Evolutionary conservation across 2,113 vertebrate species (phyloP).

Genomic region (Peromyscus californicus): DNA sequence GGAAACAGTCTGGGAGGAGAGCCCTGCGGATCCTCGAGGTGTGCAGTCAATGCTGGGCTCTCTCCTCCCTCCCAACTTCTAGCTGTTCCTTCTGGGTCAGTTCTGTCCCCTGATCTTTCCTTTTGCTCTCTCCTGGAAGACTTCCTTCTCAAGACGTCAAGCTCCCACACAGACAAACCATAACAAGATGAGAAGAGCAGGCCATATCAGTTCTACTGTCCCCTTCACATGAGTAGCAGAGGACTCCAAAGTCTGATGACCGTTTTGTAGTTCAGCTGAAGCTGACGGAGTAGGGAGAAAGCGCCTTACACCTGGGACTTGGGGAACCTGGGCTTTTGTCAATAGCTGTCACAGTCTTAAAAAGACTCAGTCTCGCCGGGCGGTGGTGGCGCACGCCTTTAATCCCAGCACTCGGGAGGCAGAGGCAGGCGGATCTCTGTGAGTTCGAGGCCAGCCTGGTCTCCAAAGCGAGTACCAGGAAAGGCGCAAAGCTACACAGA

Average conservation of each 20-base stretch:
- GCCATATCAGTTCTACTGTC: conserved; percentile 42
- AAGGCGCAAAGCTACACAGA: too few species aligned
- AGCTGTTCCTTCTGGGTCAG: conserved; percentile 11
- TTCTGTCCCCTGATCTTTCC: conserved; percentile 46
- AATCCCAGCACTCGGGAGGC: too few species aligned
- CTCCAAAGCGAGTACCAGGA: too few species aligned
- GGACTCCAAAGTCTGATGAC: conserved; percentile 57
- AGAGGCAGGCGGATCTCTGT: too few species aligned
- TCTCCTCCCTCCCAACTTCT: not conserved
- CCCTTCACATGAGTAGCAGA: conserved; percentile 68
- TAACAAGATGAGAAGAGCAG: conserved; percentile 60
- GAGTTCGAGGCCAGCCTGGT: too few species aligned
- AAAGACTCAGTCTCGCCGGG: conserved; percentile 68
- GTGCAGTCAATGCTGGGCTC: not conserved
- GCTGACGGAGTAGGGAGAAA: conserved; percentile 55
- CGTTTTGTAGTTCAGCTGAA: conserved; percentile 56
- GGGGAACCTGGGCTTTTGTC: conserved; percentile 65
- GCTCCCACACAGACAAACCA: conserved; percentile 45
- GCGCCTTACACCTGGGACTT: conserved; percentile 56
- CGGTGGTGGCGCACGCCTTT: too few species aligned
- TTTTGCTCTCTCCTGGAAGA: conserved; percentile 55
- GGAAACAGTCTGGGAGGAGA: not conserved
- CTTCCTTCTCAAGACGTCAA: conserved; percentile 45
- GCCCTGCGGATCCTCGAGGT: not conserved
- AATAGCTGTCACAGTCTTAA: conserved; percentile 72